Conservation (phyloP, 2,888 invertebrate species). For the Pantelozetes paolii region DNA sequence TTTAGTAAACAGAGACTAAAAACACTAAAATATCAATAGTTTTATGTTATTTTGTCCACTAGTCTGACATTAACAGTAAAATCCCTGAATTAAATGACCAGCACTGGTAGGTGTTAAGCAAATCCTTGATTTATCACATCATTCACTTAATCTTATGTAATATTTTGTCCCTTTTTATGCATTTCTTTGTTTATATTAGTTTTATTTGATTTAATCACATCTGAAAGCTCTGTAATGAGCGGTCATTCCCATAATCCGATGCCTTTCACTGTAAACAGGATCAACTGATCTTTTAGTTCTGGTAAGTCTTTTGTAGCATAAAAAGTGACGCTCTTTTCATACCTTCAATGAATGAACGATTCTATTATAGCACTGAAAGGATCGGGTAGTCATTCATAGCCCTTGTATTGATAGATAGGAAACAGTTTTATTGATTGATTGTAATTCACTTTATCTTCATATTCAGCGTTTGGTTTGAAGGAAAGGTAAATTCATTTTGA, state of each 20-base stretch:
- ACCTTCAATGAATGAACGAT: neutral
- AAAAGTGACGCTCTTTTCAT: neutral
- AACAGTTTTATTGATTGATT: constrained; percentile 19
- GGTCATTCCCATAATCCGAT: neutral
- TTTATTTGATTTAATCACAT: neutral
- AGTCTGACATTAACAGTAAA: too few relatives aligned
- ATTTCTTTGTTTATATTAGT: neutral
- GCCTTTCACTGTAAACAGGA: constrained; percentile 12
- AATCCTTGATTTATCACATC: neutral
- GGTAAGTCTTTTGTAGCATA: neutral
- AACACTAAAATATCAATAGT: neutral
- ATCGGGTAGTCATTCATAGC: constrained; percentile 3
- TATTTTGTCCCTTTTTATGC: neutral
- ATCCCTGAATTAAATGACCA: neutral
- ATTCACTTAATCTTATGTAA: too few relatives aligned
- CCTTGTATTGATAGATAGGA: constrained; percentile 14
- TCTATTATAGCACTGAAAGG: neutral
- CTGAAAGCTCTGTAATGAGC: neutral
- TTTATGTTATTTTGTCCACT: too few relatives aligned
- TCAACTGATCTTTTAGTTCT: constrained; percentile 11
- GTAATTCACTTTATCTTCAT: neutral
- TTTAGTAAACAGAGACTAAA: neutral
- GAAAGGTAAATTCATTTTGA: neutral
- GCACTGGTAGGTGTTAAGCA: neutral
- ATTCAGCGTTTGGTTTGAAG: neutral